Evolutionary conservation across 2,113 vertebrate genomes (phyloP), one percentile per base, ranked within the genome.

Genomic region (Taxidea taxus): DNA sequence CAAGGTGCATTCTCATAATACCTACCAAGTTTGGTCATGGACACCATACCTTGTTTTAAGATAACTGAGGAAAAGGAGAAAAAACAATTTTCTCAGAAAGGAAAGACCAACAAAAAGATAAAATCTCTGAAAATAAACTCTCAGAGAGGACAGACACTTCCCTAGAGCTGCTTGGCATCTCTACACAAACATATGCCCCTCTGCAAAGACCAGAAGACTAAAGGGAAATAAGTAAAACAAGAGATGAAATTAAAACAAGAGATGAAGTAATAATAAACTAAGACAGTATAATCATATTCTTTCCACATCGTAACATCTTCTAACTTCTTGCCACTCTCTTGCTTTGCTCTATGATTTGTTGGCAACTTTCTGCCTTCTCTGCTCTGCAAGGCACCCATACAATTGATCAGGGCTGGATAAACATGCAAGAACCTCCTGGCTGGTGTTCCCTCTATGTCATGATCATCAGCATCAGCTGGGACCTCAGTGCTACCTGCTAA

Each of bases 401-500:
- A 9, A 11, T 8, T 12, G 25, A 49, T 10, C 25, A 81, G 25
- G 18, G 64, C 20, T 62, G 18, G 39, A 9, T 49, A 39, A 31
- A 81, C 9, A 51, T 10, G n/a, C 18, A 70, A 6, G 15, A 34
- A 7, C 60, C 9, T 20, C 68, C 49, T 81, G 44, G 77, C 77
- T 91, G 77, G 25, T 23, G 2, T 78, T 12, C 39, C 2, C 7
- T 27, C 51, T 62, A 34, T 13, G 11, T 89, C 51, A 16, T 16
- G 74, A 5, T 78, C 72, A 25, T 16, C 9, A 74, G 2, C 27
- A 20, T 49, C 7, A 14, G 1, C 7, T 13, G 18, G 7, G 3
- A 4, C 7, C 13, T 37, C 4, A 2, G 0, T 31, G 34, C 27
- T 42, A 5, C 20, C 62, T 39, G 64, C 25, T 8, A 5, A 18